These are phyloP conservation scores for Physella acuta DNA, from an alignment of 1,140 invertebrate species.

Conservation along the genomic window DNA sequence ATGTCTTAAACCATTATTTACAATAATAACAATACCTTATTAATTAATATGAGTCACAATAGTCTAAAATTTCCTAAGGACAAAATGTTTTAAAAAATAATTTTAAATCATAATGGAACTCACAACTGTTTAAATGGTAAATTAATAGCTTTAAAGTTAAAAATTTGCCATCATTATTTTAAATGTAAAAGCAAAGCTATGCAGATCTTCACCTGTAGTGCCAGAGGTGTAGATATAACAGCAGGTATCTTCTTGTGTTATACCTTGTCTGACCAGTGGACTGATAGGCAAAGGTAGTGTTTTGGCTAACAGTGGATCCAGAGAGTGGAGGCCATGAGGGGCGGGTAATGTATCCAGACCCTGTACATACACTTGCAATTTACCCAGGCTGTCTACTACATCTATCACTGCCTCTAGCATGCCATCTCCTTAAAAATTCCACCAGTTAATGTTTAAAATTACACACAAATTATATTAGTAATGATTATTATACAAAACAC, in stretches of 20 bases:
- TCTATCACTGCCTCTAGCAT: slow-evolving; percentile 36
- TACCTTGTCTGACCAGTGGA: slow-evolving; percentile 19
- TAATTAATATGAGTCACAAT: no score
- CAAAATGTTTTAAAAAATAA: no score
- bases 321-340: slow-evolving; percentile 11
- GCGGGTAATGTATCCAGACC: slow-evolving; percentile 21
- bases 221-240: slow-evolving; percentile 31
- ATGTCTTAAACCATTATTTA: no score
- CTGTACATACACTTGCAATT: slow-evolving; percentile 39
- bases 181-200: background rate
- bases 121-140: no score
- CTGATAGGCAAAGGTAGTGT: slow-evolving; percentile 7
- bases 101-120: background rate
- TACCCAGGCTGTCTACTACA: slow-evolving; percentile 28
- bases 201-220: slow-evolving; percentile 23
- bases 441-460: no score
- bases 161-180: no score
- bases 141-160: no score
- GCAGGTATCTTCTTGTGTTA: slow-evolving; percentile 15
- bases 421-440: no score
- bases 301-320: slow-evolving; percentile 15
- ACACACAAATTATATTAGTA: no score
- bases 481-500: no score
- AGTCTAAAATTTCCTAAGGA: no score
- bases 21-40: no score